Evolutionary conservation across 2,888 invertebrate species (phyloP), one percentile per base, ranked within the genome.

Genomic region (Patella caerulea): DNA sequence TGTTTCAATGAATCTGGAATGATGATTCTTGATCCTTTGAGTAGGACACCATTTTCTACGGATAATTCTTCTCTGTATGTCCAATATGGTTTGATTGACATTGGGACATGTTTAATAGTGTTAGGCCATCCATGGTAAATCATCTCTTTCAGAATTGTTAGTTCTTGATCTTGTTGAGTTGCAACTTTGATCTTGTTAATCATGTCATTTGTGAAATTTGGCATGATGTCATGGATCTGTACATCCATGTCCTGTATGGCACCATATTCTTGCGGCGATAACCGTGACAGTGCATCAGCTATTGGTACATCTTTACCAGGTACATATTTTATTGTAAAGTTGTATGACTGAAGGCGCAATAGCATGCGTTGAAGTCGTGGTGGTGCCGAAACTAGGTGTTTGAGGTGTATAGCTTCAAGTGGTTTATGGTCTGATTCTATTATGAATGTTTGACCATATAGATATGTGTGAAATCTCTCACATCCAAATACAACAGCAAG

Each of bases 401-500:
- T 80, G 4, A 65, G 24, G 14, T 24, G 65, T 24, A 65, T 65
- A 0, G 19, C 24, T 65, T 65, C 19, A 29, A 83, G 74, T 14
- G 77, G 83, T 73, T 82, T 81, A 74, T 83, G 82, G 71, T 83
- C 83, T 5, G 72, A 56, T 56, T 79, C 78, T n/a, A 82, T 56
- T 15, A n/a, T 70, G 54, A 82, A 74, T 4, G 71, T 19, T 24
- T n/a, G n/a, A 17, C 78, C 81, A 75, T 53, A 76, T 34, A 82
- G 15, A 34, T 56, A 56, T 17, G 76, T 80, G 53, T 76, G 77
- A 69, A 81, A 77, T 52, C 73, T 55, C 73, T 79, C 75, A 82
- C 80, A 56, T 4, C 56, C 56, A 56, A 56, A 56, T 0, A 56
- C 17, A 56, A 56, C 56, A 17, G 56, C 56, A 15, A 56, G 56